Evolutionary conservation across 2,113 vertebrate genomes (phyloP).

Genomic region (Peromyscus californicus): DNA sequence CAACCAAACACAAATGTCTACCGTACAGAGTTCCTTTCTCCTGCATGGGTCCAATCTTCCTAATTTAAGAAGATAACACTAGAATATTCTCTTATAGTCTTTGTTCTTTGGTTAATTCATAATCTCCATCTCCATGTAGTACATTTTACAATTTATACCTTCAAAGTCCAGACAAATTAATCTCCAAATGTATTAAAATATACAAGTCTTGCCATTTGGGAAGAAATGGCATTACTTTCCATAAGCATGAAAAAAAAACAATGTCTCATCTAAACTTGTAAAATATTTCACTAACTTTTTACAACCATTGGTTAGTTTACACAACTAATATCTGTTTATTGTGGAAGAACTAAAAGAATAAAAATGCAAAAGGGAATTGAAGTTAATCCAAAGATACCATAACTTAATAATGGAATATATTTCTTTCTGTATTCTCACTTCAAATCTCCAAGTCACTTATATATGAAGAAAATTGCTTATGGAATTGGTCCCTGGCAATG

Average conservation of each 20-base stretch:
- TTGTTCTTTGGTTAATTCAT: conserved; percentile 11
- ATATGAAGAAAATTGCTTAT: not conserved
- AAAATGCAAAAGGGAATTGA: conserved; percentile 37
- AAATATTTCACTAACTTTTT: not conserved
- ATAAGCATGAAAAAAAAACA: conserved; percentile 3
- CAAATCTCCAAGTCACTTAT: conserved; percentile 29
- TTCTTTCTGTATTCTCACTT: conserved; percentile 31
- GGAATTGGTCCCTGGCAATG: not conserved
- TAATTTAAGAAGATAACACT: not conserved
- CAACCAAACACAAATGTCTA: not conserved
- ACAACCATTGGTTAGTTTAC: conserved; percentile 26
- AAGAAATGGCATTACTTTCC: conserved; percentile 30
- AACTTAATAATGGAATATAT: conserved; percentile 33
- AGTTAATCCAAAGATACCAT: not conserved
- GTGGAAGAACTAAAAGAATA: conserved; percentile 15
- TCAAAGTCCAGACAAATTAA: not conserved
- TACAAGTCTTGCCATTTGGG: not conserved
- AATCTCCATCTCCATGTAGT: conserved; percentile 1
- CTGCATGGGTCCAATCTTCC: not conserved
- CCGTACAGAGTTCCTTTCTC: not conserved
- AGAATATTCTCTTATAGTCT: not conserved
- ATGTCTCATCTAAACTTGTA: not conserved
- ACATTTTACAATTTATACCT: conserved; percentile 5
- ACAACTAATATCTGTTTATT: conserved; percentile 8
- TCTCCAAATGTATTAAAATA: not conserved